Evolutionary conservation across 2,888 invertebrate species (phyloP), one percentile per base, ranked within the genome.

Genomic region (Diloba caeruleocephala): DNA sequence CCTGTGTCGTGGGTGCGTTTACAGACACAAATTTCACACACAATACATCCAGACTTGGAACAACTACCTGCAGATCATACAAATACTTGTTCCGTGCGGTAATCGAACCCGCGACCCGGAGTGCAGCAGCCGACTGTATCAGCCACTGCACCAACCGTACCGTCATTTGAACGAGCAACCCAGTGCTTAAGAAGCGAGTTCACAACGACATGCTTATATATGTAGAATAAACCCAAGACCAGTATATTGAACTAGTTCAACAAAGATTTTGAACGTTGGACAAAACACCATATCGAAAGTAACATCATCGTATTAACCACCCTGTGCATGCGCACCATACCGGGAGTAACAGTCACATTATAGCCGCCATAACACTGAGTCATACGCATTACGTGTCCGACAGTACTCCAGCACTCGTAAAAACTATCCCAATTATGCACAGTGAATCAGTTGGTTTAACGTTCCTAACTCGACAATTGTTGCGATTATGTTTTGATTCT

Each of bases 371-470:
- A 66, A 70, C 37, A 29, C 33, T 78, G 74, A 77, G 28, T 77
- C 76, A 77, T 29, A 15, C 38, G 58, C 41, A 74, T 77, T 76
- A 81, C 75, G 77, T 72, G 74, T 76, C 55, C 43, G 53, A 38
- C 58, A 71, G 46, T 59, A 64, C 59, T 73, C 65, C 56, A 42
- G 62, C 61, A 73, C 75, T 78, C 78, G 76, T 85, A 81, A 87
- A 85, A 86, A 85, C 78, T 81, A 85, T 89, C 78, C 81, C 79
- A 84, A 87, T 88, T 87, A 87, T 71, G 70, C 61, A 67, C 66
- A 64, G 78, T 88, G 87, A 87, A 82, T 88, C 88, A 88, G 78
- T 73, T 64, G 54, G 64, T 55, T 72, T 76, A 69, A 71, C 65
- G 59, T 58, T 65, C 56, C 52, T 73, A 74, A 76, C 73, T 71